Evolutionary conservation across 2,888 invertebrate genomes (phyloP), one percentile per base, ranked within the genome.

Genomic region (Lucinisca nassula): DNA sequence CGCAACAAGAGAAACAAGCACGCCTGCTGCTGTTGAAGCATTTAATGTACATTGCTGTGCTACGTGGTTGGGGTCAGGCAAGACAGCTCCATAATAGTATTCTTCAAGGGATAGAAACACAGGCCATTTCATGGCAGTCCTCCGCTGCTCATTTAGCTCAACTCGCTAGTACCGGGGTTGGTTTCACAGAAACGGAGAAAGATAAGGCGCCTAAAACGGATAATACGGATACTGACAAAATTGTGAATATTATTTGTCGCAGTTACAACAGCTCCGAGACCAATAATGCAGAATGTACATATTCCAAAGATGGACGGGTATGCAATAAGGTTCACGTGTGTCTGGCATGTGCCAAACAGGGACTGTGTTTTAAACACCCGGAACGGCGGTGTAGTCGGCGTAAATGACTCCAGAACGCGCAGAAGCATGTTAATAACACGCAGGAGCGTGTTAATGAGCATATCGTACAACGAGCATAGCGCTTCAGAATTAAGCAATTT

Each of bases 21-120:
- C 3, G 76, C 10, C 27, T 76, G 8, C 17, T 35, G 35, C n/a
- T 55, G 6, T 32, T 76, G 38, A 76, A 76, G n/a, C 10, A 76
- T 17, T 24, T 55, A 21, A 51, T 61, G 30, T 30, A 4, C 17
- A 30, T 76, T 4, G 76, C 55, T 35, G 35, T 76, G 3, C 32
- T 76, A 21, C 55, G 37, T 55, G 76, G 76, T 21, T 76, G 76
- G 76, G 32, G 17, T 27, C 75, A 75, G 40, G 75, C 55, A 8
- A 76, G 55, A 24, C 76, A 76, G 27, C 35, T 76, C 32, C 76
- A 76, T 55, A 76, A 76, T 76, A 17, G 76, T 35, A 35, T 76
- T n/a, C 51, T 76, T 17, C 76, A 76, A 35, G 76, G 55, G 0
- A 55, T 76, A 55, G 76, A 76, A 37, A 55, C 55, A 21, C 14